Percentiles rank a stretch among this genome's conserved stretches.
These are phyloP conservation scores for Dicycla oo DNA, from an alignment of 2,888 invertebrate species.

Conservation along the genomic window DNA sequence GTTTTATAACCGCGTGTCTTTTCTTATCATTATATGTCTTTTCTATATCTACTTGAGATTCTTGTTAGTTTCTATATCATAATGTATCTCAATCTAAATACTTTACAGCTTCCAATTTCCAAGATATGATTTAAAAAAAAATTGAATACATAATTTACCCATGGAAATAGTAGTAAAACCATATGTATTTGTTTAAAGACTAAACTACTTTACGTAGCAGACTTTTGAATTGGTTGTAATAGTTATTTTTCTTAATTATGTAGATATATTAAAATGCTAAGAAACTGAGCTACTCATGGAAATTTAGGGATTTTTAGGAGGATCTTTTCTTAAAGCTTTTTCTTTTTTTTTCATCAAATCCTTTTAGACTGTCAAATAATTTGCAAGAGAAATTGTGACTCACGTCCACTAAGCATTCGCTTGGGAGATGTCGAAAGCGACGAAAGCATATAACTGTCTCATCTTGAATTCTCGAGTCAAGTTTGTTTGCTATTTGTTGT, in stretches of 20 bases:
- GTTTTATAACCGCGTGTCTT: slow-evolving; percentile 15
- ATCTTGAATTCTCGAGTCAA: slow-evolving; percentile 22
- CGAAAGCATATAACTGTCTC: slow-evolving; percentile 1
- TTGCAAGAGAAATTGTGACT: neutral
- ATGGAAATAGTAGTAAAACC: neutral
- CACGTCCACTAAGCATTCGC: neutral
- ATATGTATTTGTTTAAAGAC: neutral
- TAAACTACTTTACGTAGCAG: neutral
- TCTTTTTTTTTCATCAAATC: neutral
- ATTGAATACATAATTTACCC: neutral
- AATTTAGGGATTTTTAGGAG: neutral
- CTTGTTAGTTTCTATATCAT: slow-evolving; percentile 10
- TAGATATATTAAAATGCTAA: neutral
- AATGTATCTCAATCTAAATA: slow-evolving; percentile 27
- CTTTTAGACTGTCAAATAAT: neutral
- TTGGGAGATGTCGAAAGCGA: neutral
- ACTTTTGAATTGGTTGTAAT: no score
- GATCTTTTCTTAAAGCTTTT: neutral
- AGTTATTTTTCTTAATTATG: neutral
- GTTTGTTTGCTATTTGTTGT: slow-evolving; percentile 16
- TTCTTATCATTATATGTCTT: no score
- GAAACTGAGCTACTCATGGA: neutral
- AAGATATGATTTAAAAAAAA: slow-evolving; percentile 20
- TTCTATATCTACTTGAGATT: slow-evolving; percentile 22
- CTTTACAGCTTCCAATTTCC: slow-evolving; percentile 12